Evolutionary conservation across 1,140 invertebrate species (phyloP), one percentile per base, ranked within the genome.

Genomic region (Himalopsyche phryganea): DNA sequence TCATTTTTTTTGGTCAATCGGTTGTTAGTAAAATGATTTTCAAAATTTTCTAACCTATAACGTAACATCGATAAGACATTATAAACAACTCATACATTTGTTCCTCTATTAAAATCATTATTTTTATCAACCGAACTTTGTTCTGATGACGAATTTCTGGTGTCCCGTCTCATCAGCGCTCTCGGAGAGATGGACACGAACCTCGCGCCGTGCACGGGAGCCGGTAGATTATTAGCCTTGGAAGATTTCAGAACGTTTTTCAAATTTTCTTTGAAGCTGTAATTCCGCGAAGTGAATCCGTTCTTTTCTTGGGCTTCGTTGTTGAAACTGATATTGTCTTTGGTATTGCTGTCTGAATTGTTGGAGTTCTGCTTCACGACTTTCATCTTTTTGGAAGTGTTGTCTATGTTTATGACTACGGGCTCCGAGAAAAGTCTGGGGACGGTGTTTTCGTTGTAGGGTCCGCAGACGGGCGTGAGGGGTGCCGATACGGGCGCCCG

Each of bases 261-360:
- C 23, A 64, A 45, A 46, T 64, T 64, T 48, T 64, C 61, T 45
- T 64, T 64, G 19, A 64, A 64, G 44, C 61, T 64, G 36, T 45
- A 64, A 53, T 64, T 60, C n/a, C 61, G 40, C 6, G 57, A 56
- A 19, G 14, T 52, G 32, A 59, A 42, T 18, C 50, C 33, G n/a
- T 14, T 32, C 15, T 36, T 51, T 6, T 63, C 61, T 2, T 14
- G 47, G 6, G 17, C 9, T 2, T 63, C 56, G 28, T 53, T 53
- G 38, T 40, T 35, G 13, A 36, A 18, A 15, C 38, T 23, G n/a
- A 20, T 2, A 13, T 23, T 51, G 10, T 60, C 49, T 47, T 52
- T 59, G 6, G 33, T 18, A 13, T 59, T 50, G 6, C 17, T 18
- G 17, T 59, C 57, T 1, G 60, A 53, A 9, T 55, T 47, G 17